Evolutionary conservation across 2,888 invertebrate genomes (phyloP), one percentile per base, ranked within the genome.

Genomic region (Lasioglossum pauxillum): DNA sequence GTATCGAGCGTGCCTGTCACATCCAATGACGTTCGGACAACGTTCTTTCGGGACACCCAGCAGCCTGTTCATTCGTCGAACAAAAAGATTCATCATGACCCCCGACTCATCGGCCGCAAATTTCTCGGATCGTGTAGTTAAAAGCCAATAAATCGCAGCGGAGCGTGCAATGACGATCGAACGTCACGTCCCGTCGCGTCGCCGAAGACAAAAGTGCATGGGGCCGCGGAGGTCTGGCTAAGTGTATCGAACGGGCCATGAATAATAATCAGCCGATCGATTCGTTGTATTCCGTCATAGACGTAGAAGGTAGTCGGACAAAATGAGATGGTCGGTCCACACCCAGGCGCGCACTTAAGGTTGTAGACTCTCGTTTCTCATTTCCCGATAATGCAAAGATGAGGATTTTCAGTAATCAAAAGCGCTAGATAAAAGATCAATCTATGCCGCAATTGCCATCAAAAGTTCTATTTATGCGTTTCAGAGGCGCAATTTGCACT

Each of bases 231-330:
- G 49, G n/a, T 53, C 27, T 27, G 41, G 57, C 57, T 19, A 78
- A 82, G 71, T 82, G 75, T 71, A 72, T 75, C 72, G 75, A 82
- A 78, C 78, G 64, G 44, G 49, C 14, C 69, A 49, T 71, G 80
- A 77, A 80, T 79, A 84, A 85, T 80, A 80, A 85, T 79, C 79
- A 77, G 16, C 23, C 76, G 80, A 83, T 80, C 85, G 75, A 85
- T 69, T 67, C 53, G 35, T 46, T 44, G 60, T 19, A 23, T 49
- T 60, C 35, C 10, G 46, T 78, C 60, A 60, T 80, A 77, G 75
- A 78, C 27, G 72, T 78, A 19, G 23, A 53, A n/a, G 1, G 23
- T 10, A 53, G n/a, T 53, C 53, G 23, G 10, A 53, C 10, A n/a
- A 53, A 53, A 53, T n/a, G n/a, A 49, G 49, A 19, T 49, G 10